Evolutionary conservation across 2,888 invertebrate species (phyloP).

Genomic region (Aleiodes leptofemur): DNA sequence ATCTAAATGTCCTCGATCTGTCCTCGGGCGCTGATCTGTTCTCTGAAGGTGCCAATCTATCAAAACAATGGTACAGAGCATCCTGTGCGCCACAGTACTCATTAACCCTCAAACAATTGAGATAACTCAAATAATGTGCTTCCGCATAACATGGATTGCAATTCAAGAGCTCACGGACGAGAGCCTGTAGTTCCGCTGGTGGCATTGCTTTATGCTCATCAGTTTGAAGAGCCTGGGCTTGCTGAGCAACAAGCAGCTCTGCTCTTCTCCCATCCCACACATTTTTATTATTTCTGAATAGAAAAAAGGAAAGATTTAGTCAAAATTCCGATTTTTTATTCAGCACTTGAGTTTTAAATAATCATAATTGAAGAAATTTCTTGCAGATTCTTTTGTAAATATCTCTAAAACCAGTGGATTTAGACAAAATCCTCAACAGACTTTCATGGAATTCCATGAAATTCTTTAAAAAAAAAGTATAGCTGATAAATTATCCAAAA

Average conservation of each 20-base stretch:
- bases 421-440: too few relatives aligned
- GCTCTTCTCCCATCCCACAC: slow-evolving; percentile 93
- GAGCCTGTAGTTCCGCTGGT: slow-evolving; percentile 86
- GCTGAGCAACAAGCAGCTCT: slow-evolving; percentile 91
- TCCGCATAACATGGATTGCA: slow-evolving; percentile 89
- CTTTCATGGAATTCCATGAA: too few relatives aligned
- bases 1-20: slow-evolving; percentile 84
- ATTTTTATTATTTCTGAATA: slow-evolving; percentile 72
- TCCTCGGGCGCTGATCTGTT: slow-evolving; percentile 75
- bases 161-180: slow-evolving; percentile 83
- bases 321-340: background rate
- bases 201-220: slow-evolving; percentile 88
- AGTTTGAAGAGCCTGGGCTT: slow-evolving; percentile 87
- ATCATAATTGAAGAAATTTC: too few relatives aligned
- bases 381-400: too few relatives aligned
- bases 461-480: too few relatives aligned
- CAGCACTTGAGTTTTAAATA: too few relatives aligned
- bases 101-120: slow-evolving; percentile 90
- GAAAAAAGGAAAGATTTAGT: background rate
- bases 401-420: too few relatives aligned
- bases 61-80: slow-evolving; percentile 89
- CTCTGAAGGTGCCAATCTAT: slow-evolving; percentile 78
- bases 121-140: slow-evolving; percentile 93
- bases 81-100: slow-evolving; percentile 91
- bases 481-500: too few relatives aligned